phyloP scores from a whole-genome alignment of 2,888 invertebrate species.

The Cataglyphis altisquamis region DNA sequence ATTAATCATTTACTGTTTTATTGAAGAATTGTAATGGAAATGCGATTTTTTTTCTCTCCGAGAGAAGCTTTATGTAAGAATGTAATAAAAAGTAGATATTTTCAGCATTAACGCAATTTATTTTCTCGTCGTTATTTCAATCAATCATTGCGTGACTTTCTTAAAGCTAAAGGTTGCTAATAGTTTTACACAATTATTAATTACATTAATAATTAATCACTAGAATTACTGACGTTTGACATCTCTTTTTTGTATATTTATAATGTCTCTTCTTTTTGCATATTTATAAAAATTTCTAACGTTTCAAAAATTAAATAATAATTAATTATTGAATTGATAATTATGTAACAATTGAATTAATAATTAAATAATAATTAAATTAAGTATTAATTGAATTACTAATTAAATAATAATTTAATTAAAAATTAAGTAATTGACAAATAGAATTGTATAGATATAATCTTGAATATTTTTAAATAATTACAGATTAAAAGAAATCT shows the following conservation, averaged over 20 bases:
- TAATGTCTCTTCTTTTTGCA: background rate
- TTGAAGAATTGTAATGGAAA: background rate
- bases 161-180: too few species aligned
- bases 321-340: too few species aligned
- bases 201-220: background rate
- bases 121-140: slow-evolving; percentile 17
- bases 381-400: too few species aligned
- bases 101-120: background rate
- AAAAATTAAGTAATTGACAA: too few species aligned
- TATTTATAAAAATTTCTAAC: background rate
- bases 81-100: background rate
- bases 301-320: background rate
- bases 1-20: background rate
- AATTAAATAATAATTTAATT: too few species aligned
- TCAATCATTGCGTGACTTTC: slow-evolving; percentile 1
- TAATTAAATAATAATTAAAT: too few species aligned
- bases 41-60: background rate
- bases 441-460: background rate
- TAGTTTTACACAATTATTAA: background rate
- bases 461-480: background rate
- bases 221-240: too few species aligned
- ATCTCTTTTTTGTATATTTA: background rate
- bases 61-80: background rate
- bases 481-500: background rate
- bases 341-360: too few species aligned